Base-by-base conservation (phyloP, 2,797 vertebrate species). In the Poecilia gillii region DNA sequence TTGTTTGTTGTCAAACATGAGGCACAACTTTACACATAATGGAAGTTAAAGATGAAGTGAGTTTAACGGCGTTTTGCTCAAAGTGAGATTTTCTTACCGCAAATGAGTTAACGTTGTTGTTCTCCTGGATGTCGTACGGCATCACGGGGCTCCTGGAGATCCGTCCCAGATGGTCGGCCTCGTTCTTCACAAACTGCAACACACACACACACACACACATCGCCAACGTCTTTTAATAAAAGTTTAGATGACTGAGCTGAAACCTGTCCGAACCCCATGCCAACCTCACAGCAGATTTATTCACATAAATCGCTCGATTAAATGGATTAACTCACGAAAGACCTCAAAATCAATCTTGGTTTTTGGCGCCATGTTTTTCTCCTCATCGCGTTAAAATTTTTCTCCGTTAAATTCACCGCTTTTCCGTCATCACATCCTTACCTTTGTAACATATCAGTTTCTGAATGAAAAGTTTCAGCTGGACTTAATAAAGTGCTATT, bases 51-150 rank as follows among this genome's bases (percentile, higher is more conserved):
- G 78, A 75, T 53, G 73, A 84, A 78, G 68, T 77, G 46, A 80
- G 81, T 59, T 28, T 73, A 73, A 87, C 64, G 72, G 57, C 81
- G 77, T 0, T 76, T 75, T 36, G 62, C 20, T 31, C 57, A 62
- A 62, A 62, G 14, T 55, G 4, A n/a, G 62, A 25, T 13, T 75
- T 39, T 46, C 93, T 96, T 96, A 96, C 92, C 95, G 95, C 93
- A 87, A 96, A 95, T 25, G 95, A 96, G 95, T 97, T 96, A n/a
- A 91, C 94, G 16, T 96, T 96, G 93, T 95, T 95, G 92, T 96
- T 97, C 78, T 96, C 96, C 87, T 94, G 94, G 88, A 94, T 96
- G 91, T 95, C 94, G 77, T 95, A 97, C 90, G 97, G 89, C 83
- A 88, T 95, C 81, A 96, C 93, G 2, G 95, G 95, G 92, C 95